Conservation (phyloP, 2,113 vertebrate species). For the Oceanites oceanicus region DNA sequence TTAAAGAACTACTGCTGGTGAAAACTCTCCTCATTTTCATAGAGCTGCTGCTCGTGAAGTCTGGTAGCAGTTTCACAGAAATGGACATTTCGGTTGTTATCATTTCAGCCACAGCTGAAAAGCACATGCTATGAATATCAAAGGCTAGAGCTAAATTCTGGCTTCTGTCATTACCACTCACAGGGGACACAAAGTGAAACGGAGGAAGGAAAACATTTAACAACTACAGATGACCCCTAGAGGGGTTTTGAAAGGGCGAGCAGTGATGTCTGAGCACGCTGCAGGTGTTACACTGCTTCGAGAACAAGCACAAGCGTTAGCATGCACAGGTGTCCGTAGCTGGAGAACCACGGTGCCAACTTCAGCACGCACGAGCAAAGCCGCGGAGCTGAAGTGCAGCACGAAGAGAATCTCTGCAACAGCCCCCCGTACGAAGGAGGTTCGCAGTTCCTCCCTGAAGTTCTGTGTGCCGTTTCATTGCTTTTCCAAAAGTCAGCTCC, state of each 20-base stretch:
- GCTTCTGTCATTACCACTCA: not conserved
- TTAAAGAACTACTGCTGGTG: not conserved
- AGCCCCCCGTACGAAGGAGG: rapidly evolving
- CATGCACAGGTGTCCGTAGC: not conserved
- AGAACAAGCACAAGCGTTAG: not conserved
- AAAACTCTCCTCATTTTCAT: not conserved
- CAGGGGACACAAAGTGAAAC: not conserved
- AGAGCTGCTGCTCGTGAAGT: not conserved
- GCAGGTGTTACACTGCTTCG: not conserved
- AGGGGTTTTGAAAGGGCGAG: not conserved
- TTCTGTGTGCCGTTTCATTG: not conserved
- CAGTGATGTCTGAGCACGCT: not conserved
- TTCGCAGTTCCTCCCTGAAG: not conserved
- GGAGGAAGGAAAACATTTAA: not conserved
- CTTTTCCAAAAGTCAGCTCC: not conserved
- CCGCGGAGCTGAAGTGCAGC: not conserved
- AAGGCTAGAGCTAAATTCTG: not conserved
- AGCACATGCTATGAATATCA: not conserved
- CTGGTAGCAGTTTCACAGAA: not conserved
- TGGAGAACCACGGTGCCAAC: not conserved
- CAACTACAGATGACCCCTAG: not conserved
- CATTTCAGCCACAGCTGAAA: not conserved
- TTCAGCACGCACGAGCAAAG: not conserved
- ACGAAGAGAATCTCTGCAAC: not conserved
- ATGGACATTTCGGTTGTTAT: not conserved